Evolutionary conservation across 2,888 invertebrate species (phyloP), one percentile per base, ranked within the genome.

Genomic region (Ferdinandea cuprea): DNA sequence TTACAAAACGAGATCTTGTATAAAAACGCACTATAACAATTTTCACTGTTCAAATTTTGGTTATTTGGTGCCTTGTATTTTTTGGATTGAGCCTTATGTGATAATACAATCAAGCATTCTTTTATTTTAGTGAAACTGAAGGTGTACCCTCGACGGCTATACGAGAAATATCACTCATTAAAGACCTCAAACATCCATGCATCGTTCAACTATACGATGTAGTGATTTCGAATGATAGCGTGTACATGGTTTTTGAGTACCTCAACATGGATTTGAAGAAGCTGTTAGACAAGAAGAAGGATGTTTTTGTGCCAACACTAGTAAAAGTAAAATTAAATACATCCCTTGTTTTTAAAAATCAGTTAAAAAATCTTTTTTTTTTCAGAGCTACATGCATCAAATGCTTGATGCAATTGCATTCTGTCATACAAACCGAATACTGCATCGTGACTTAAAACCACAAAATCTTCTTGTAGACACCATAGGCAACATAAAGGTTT

Each of bases 101-200:
- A 25, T 25, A 25, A 25, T 25, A 37, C 2, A n/a, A n/a, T n/a
- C n/a, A n/a, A n/a, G 13, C 13, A 37, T 8, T 37, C n/a, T 37
- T 4, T 6, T 37, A 37, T 86, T 88, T 85, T 89, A 97, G 97
- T 87, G 98, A 99, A 91, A 95, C 96, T 0, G 99, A 99, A 91
- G 99, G 99, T 17, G 97, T 99, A 17, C 99, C 99, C 15, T 98
- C 98, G 25, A 99, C 99, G 21, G 98, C 99, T 3, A 95, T 99
- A 85, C 93, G 99, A 72, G 99, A 99, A 92, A 98, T 99, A 88
- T 96, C 98, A 0, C 93, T 99, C 69, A 92, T 99, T 69, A 97
- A 97, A 88, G 97, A 96, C 88, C 92, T 99, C 44, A 93, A 95
- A 54, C 99, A 99, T 92, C 95, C 96, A 0, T 96, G 96, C 86